phyloP scores from a whole-genome alignment of 2,113 vertebrate genomes.

The Cyrtonyx montezumae region DNA sequence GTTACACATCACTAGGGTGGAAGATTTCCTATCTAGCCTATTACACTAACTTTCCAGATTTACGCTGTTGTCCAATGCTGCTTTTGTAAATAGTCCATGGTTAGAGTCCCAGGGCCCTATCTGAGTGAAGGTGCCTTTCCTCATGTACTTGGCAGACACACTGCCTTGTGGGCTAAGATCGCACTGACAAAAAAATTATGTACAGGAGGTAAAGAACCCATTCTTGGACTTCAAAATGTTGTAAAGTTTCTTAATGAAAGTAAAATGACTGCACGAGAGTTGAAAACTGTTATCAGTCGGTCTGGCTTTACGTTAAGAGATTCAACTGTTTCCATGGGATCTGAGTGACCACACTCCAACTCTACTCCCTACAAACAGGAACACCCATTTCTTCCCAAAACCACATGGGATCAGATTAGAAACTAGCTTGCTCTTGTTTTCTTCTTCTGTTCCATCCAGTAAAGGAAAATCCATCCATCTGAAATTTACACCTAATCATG shows the following conservation, averaged over 20 bases:
- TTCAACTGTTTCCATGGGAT: background rate
- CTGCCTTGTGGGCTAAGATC: background rate
- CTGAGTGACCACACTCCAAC: accelerated
- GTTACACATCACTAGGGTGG: background rate
- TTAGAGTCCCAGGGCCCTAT: background rate
- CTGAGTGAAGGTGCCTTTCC: background rate
- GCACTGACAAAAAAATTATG: background rate
- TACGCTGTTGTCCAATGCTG: background rate
- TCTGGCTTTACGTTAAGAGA: background rate
- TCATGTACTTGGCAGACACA: accelerated
- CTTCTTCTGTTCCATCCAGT: background rate
- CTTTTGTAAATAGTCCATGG: background rate
- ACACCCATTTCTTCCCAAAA: background rate
- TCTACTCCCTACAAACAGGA: background rate
- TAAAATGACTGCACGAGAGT: background rate
- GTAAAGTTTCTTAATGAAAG: background rate
- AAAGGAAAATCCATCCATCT: background rate
- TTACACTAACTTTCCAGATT: background rate
- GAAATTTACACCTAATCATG: background rate
- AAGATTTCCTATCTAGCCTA: background rate
- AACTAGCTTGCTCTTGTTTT: background rate
- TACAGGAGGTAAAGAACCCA: accelerated
- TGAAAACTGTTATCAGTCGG: background rate
- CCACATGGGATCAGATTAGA: background rate
- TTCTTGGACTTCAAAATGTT: background rate